phyloP scores from a whole-genome alignment of 2,113 vertebrate species.

The Albula glossodonta region DNA sequence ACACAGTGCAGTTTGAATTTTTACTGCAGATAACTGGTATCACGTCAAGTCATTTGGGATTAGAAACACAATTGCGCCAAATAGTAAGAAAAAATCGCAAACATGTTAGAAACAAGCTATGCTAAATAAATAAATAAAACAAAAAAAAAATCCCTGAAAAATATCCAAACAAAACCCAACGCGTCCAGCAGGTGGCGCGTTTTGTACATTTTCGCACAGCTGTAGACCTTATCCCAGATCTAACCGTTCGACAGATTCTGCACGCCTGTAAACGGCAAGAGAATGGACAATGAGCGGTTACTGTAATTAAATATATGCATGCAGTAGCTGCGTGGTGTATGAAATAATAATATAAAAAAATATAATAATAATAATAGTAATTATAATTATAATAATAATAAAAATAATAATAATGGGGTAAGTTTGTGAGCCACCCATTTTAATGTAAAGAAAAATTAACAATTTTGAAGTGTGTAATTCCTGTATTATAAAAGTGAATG shows the following conservation, averaged over 20 bases:
- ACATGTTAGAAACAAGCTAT: neutral
- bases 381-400: neutral
- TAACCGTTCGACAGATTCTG: neutral
- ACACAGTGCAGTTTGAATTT: neutral
- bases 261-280: neutral
- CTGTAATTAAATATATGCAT: too few species aligned
- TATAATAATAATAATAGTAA: neutral
- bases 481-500: neutral
- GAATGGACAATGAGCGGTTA: neutral
- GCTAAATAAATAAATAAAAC: neutral
- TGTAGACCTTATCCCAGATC: neutral
- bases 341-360: too few species aligned
- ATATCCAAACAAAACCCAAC: neutral
- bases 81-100: neutral
- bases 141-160: neutral
- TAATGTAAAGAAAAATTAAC: neutral
- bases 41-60: neutral
- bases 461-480: too few species aligned
- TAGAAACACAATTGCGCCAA: neutral
- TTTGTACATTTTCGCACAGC: conserved; percentile 28
- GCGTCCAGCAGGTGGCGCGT: conserved; percentile 64
- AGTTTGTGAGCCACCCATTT: neutral
- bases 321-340: too few species aligned
- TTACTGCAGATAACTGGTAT: neutral
- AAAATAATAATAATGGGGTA: neutral